Evolutionary conservation across 2,113 vertebrate genomes (phyloP).

Genomic region (Sinocyclocheilus anshuiensis): DNA sequence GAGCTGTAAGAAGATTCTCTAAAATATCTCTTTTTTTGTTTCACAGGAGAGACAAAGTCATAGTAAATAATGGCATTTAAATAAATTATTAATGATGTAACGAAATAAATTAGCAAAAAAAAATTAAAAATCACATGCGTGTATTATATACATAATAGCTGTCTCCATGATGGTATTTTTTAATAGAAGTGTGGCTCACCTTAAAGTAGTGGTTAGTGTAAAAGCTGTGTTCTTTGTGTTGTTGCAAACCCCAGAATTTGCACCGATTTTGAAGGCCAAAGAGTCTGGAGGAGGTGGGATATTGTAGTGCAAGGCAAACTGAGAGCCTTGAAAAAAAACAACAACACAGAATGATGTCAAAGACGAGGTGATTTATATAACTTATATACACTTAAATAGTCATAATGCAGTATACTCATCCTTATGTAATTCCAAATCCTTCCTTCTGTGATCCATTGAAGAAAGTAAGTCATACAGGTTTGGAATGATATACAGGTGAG

Average conservation of each 20-base stretch:
- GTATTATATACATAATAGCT: no score
- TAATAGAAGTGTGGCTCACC: conserved; percentile 52
- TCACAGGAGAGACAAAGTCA: no score
- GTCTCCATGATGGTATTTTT: not conserved
- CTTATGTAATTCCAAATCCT: not conserved
- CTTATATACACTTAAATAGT: not conserved
- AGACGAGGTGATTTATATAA: not conserved
- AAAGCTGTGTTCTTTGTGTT: conserved; percentile 48
- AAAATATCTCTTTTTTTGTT: not conserved
- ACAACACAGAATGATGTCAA: not conserved
- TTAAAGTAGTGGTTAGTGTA: conserved; percentile 58
- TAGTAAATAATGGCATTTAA: not conserved
- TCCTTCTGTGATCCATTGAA: not conserved
- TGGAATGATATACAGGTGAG: not conserved
- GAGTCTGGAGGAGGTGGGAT: conserved; percentile 70
- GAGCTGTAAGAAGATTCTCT: not conserved
- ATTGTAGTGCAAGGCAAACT: conserved; percentile 76
- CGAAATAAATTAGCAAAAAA: not conserved
- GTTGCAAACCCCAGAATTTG: conserved; percentile 58
- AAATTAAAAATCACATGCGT: no score
- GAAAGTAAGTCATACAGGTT: not conserved
- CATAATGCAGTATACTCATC: not conserved
- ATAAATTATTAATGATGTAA: not conserved
- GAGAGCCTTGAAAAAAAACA: conserved; percentile 16
- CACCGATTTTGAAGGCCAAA: conserved; percentile 66